Conservation (phyloP, 1,140 invertebrate species). For the Euwallacea similis region DNA sequence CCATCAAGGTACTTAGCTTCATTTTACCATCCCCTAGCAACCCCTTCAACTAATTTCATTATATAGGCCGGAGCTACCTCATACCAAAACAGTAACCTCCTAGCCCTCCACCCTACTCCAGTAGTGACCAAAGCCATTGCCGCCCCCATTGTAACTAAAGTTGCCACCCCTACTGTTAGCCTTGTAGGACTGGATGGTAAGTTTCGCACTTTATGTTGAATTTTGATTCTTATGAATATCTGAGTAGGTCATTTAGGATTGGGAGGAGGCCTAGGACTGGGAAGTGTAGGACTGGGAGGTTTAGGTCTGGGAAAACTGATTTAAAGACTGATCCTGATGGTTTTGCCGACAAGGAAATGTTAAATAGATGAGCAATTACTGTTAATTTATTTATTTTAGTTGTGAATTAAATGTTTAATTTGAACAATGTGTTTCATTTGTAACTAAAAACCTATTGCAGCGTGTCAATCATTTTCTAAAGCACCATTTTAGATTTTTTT, state of each 20-base stretch:
- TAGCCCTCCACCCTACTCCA: constrained; percentile 35
- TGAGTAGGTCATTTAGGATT: constrained; percentile 9
- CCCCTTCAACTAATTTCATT: neutral
- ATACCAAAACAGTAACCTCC: constrained; percentile 39
- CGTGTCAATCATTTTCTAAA: too few species aligned
- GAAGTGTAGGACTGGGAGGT: neutral
- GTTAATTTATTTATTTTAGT: constrained; percentile 31
- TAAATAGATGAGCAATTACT: constrained; percentile 35
- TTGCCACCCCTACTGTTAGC: constrained; percentile 34
- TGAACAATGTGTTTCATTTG: too few species aligned
- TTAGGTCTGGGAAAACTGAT: neutral
- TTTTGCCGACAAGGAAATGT: neutral
- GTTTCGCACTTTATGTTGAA: constrained; percentile 3
- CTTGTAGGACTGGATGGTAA: constrained; percentile 8
- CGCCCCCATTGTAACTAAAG: constrained; percentile 35
- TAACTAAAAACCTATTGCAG: too few species aligned
- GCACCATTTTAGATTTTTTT: too few species aligned
- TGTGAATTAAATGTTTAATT: constrained; percentile 4
- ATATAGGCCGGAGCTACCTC: constrained; percentile 32
- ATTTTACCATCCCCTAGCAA: neutral
- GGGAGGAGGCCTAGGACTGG: constrained; percentile 3
- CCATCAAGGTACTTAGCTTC: constrained; percentile 26
- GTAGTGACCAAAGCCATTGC: constrained; percentile 40
- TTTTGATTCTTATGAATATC: neutral
- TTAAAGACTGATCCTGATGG: neutral